These are phyloP conservation scores for Steatocranus sp. DNA, from an alignment of 2,797 vertebrate genomes.

Conservation along the genomic window DNA sequence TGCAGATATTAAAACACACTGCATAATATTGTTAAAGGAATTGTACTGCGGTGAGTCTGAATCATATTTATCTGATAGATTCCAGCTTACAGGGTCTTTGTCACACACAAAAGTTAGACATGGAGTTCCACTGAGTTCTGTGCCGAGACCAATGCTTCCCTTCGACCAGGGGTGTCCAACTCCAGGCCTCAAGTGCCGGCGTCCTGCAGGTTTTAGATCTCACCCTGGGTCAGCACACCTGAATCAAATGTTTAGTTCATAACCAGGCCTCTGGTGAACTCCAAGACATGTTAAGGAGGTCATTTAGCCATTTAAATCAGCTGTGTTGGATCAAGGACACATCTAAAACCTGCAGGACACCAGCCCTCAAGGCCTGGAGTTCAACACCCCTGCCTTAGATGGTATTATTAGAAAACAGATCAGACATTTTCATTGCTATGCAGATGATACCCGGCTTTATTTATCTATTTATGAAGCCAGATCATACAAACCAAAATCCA, in stretches of 20 bases:
- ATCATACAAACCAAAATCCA: not conserved
- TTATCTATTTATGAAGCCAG: not conserved
- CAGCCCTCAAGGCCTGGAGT: not conserved
- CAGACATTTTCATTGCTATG: not conserved
- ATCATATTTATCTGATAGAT: not conserved
- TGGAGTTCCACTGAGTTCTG: rapidly evolving
- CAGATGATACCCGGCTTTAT: not conserved
- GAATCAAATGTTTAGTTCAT: rapidly evolving
- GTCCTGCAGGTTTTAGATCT: not conserved
- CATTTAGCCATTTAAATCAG: not conserved
- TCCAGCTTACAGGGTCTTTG: not conserved
- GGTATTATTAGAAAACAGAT: not conserved
- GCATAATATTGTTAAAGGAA: not conserved
- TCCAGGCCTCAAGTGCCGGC: not conserved
- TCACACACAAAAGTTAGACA: not conserved
- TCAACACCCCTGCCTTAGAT: rapidly evolving
- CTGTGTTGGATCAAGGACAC: not conserved
- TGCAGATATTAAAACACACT: not conserved
- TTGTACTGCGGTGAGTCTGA: not conserved
- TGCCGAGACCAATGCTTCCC: not conserved
- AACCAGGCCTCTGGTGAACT: rapidly evolving
- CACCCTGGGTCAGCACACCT: not conserved
- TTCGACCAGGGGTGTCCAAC: rapidly evolving
- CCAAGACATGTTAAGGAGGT: rapidly evolving
- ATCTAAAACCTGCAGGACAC: not conserved